Evolutionary conservation across 1,140 invertebrate genomes (phyloP), one percentile per base, ranked within the genome.

Genomic region (Calliopsis andreniformis): DNA sequence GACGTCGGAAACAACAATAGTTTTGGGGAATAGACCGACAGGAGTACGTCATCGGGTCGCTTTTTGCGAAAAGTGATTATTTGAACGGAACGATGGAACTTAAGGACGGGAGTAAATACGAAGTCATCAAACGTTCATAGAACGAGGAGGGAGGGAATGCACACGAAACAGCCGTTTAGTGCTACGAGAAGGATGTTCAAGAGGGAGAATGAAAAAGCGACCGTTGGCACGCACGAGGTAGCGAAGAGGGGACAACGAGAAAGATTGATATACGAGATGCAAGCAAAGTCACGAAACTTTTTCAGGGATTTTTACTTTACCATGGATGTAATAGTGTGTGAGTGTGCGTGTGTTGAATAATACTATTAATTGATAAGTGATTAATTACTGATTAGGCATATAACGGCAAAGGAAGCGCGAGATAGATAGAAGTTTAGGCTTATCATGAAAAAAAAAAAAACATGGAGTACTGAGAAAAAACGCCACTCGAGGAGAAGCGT

Each of bases 361-460:
- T 90, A 90, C 78, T 89, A 90, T 90, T 91, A 91, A 89, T 89
- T 87, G 78, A 90, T 90, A 91, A 89, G 87, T 87, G 83, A 89
- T 85, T 87, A 83, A 87, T 89, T 88, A 85, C 83, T 85, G 80
- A 85, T 89, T 87, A 88, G 79, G 79, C 70, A 61, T 80, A 76
- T 76, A 63, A 67, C 49, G 76, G 62, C 75, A 76, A 81, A 79
- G 62, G 67, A 79, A 78, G 72, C 76, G 80, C 59, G 76, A 82
- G 47, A 73, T 45, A 82, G 59, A 56, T 53, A 62, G 14, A 64
- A 77, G 73, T 80, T 80, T 78, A 83, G 69, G 63, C 61, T 83
- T 78, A 80, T 79, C 66, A 68, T 45, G 59, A 58, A 67, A 68
- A 30, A 58, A 51, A 72, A 25, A 68, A 55, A 30, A 61, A 77